Percentiles rank a stretch among this genome's conserved stretches.
Conservation (phyloP, 2,113 vertebrate species). For the Zosterops hypoxanthus region DNA sequence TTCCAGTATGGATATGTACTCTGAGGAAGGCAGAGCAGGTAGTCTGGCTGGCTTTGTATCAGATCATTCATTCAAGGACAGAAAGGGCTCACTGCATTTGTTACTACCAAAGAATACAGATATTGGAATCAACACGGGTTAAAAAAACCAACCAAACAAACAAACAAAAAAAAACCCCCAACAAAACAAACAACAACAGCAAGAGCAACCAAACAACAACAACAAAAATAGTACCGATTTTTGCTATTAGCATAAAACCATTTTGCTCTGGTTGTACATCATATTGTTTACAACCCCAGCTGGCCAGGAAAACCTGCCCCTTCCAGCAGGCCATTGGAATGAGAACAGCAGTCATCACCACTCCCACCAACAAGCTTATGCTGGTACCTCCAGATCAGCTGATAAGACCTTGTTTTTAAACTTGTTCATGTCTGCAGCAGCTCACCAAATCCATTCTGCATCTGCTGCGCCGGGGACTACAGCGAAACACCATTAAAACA, state of each 20-base stretch:
- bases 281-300: not conserved
- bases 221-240: rapidly evolving
- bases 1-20: not conserved
- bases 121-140: not conserved
- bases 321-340: not conserved
- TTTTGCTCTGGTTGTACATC: not conserved
- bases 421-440: not conserved
- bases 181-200: not conserved
- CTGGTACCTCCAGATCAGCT: conserved; percentile 8
- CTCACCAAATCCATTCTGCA: conserved; percentile 34
- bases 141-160: not conserved
- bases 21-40: not conserved
- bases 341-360: not conserved
- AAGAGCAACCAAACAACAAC: not conserved
- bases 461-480: not conserved
- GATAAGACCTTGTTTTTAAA: conserved; percentile 35
- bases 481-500: conserved; percentile 2
- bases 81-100: not conserved
- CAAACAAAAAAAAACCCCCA: not conserved
- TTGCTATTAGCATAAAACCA: not conserved
- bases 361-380: not conserved
- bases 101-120: not conserved
- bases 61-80: not conserved
- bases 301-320: not conserved
- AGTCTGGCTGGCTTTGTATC: not conserved